Conservation (phyloP, 1,140 invertebrate genomes). For the Magallana gigas region DNA sequence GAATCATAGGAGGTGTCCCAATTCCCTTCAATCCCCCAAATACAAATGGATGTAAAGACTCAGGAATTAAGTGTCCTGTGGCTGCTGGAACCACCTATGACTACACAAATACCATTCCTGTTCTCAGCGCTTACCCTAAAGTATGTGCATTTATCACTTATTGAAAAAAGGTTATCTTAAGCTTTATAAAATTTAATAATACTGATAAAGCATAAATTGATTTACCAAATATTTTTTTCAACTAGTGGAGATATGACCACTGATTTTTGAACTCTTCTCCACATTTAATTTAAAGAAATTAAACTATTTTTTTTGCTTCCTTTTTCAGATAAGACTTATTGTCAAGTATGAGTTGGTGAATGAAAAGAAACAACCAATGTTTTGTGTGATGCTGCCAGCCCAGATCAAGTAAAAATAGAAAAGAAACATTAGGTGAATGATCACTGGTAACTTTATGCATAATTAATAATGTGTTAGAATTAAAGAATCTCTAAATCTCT, state of each 20-base stretch:
- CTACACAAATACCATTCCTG: conserved; percentile 38
- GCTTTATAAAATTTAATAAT: too few relatives aligned
- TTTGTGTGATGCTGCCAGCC: background rate
- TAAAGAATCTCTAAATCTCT: too few relatives aligned
- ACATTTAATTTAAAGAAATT: too few relatives aligned
- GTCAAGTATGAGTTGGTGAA: background rate
- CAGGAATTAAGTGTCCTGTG: conserved; percentile 39
- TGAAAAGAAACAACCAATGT: background rate
- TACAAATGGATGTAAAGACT: conserved; percentile 44
- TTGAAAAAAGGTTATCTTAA: too few relatives aligned
- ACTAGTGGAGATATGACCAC: too few relatives aligned
- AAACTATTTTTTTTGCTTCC: background rate
- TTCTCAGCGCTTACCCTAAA: conserved; percentile 36
- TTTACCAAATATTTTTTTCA: too few relatives aligned
- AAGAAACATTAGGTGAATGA: too few relatives aligned
- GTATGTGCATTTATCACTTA: conserved; percentile 11
- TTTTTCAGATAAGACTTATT: conserved; percentile 14
- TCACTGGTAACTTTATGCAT: too few relatives aligned
- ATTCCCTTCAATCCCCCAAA: conserved; percentile 41
- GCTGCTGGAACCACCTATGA: conserved; percentile 2
- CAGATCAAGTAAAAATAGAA: background rate
- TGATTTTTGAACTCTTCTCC: too few relatives aligned
- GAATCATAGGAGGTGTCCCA: conserved; percentile 35
- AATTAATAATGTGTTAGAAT: too few relatives aligned
- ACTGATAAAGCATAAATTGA: too few relatives aligned